These are phyloP conservation scores for Formica aserva DNA, from an alignment of 2,888 invertebrate species.

Conservation along the genomic window DNA sequence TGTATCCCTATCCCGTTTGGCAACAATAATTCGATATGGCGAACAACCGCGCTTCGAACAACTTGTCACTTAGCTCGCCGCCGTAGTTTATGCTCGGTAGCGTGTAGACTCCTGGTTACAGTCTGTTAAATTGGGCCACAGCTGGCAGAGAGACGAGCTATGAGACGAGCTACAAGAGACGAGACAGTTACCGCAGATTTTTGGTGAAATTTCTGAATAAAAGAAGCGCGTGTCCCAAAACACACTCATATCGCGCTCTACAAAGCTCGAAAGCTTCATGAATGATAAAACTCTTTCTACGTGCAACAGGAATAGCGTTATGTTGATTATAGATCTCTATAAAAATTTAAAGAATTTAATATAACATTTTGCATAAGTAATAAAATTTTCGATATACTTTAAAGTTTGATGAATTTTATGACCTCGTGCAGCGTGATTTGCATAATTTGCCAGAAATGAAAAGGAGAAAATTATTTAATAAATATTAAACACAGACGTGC, in stretches of 20 bases:
- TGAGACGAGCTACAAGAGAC: background rate
- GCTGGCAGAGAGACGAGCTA: slow-evolving; percentile 23
- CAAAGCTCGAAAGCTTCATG: background rate
- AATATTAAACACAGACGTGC: background rate
- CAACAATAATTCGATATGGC: slow-evolving; percentile 71
- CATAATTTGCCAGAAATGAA: slow-evolving; percentile 17
- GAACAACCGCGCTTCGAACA: slow-evolving; percentile 62
- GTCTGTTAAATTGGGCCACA: slow-evolving; percentile 63
- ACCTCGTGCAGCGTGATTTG: background rate
- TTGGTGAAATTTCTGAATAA: slow-evolving; percentile 15
- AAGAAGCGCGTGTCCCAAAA: background rate
- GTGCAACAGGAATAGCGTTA: background rate
- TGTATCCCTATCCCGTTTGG: slow-evolving; percentile 57
- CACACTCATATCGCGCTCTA: background rate
- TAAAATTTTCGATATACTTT: background rate
- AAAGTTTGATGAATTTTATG: slow-evolving; percentile 11
- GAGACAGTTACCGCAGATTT: slow-evolving; percentile 10
- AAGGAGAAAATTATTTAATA: background rate
- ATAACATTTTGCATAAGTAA: slow-evolving; percentile 19
- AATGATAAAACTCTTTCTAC: background rate
- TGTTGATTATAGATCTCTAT: background rate
- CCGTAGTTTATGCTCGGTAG: slow-evolving; percentile 51
- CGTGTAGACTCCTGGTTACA: slow-evolving; percentile 54
- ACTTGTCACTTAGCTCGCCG: slow-evolving; percentile 70
- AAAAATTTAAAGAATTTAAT: background rate